Evolutionary conservation across 2,797 vertebrate genomes (phyloP).

Genomic region (Lycodopsis pacificus): DNA sequence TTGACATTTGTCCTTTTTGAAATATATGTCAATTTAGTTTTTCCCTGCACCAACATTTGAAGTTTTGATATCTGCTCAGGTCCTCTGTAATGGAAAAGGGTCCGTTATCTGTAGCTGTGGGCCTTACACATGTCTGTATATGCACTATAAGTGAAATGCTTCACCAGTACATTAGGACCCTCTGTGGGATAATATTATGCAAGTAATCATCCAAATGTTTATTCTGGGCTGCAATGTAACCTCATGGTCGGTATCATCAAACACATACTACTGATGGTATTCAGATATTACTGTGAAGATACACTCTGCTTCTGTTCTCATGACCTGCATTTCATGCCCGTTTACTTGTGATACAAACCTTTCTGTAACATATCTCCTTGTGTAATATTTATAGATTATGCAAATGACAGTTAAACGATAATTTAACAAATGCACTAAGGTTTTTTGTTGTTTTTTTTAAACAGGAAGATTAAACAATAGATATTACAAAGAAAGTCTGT

Average conservation of each 20-base stretch:
- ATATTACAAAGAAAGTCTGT: conserved; percentile 22
- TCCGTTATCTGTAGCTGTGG: conserved; percentile 45
- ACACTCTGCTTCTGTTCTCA: conserved; percentile 3
- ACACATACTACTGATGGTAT: conserved; percentile 56
- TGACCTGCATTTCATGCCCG: conserved; percentile 23
- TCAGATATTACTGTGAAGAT: conserved; percentile 55
- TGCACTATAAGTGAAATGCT: conserved; percentile 67
- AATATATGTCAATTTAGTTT: conserved; percentile 8
- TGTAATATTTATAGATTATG: conserved; percentile 67
- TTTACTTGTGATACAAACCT: conserved; percentile 37
- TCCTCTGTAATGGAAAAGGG: conserved; percentile 51
- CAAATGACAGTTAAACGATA: conserved; percentile 35
- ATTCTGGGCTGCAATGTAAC: conserved; percentile 43
- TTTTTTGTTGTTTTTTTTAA: not conserved
- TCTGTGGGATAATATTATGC: conserved; percentile 63
- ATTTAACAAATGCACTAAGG: conserved; percentile 51
- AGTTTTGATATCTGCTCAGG: conserved; percentile 67
- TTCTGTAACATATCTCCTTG: conserved; percentile 35
- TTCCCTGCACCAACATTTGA: conserved; percentile 29
- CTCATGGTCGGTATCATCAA: conserved; percentile 33
- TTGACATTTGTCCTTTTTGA: conserved; percentile 22
- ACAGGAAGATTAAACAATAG: not conserved
- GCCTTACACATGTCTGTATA: conserved; percentile 56
- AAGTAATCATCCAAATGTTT: conserved; percentile 62
- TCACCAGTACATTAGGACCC: conserved; percentile 57